Evolutionary conservation across 2,888 invertebrate species (phyloP).

Genomic region (Stegana nigrithorax): DNA sequence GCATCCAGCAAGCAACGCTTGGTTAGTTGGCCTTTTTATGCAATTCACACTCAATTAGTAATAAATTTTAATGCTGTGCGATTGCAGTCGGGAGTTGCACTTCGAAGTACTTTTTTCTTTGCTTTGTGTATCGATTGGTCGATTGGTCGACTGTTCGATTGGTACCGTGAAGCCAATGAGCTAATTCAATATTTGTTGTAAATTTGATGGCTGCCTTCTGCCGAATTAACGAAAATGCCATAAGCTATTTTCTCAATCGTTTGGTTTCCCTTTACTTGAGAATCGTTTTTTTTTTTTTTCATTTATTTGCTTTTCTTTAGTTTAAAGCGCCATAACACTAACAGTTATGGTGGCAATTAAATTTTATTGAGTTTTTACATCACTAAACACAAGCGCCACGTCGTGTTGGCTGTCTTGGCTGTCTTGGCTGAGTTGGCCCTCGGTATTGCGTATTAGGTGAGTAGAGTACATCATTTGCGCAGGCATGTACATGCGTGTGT

Average conservation of each 20-base stretch:
- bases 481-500: background rate
- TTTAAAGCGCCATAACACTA: conserved; percentile 41
- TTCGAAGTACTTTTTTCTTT: conserved; percentile 11
- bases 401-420: background rate
- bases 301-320: conserved; percentile 23
- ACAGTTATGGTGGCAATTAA: conserved; percentile 65
- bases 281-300: conserved; percentile 8
- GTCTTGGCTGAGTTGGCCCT: background rate
- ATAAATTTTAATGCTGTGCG: conserved; percentile 62
- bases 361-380: conserved; percentile 56
- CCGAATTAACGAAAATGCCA: no score
- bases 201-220: no score
- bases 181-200: no score
- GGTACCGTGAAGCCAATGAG: background rate
- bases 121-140: background rate
- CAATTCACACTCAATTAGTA: conserved; percentile 67
- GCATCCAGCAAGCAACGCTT: conserved; percentile 25
- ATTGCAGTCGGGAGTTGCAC: background rate
- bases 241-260: no score
- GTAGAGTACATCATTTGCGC: background rate
- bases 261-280: background rate
- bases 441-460: background rate
- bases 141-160: background rate
- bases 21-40: conserved; percentile 23
- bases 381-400: conserved; percentile 21